Percentiles rank a stretch among this genome's conserved stretches.
Evolutionary conservation across 1,140 invertebrate genomes (phyloP).

Genomic region (Apis laboriosa): DNA sequence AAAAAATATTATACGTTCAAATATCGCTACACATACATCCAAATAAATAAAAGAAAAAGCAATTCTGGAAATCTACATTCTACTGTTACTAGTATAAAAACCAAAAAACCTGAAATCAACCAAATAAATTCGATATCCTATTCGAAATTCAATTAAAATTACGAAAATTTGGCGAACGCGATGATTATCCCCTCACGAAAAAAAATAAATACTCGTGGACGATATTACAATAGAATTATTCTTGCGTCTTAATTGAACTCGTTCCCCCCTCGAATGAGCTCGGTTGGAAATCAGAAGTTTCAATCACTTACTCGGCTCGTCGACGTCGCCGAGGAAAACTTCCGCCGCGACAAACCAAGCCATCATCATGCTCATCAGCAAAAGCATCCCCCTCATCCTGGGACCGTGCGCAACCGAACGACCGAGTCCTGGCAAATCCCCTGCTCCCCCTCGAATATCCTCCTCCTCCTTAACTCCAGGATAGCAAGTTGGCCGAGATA

Average conservation of each 20-base stretch:
- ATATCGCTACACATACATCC: no score
- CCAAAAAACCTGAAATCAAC: no score
- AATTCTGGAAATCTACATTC: no score
- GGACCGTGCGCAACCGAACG: constrained; percentile 22
- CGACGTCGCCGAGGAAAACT: constrained; percentile 63
- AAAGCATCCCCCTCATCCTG: constrained; percentile 63
- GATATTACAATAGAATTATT: not conserved
- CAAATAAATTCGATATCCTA: no score
- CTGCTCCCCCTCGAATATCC: constrained; percentile 12
- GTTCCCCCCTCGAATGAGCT: not conserved
- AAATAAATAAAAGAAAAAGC: no score
- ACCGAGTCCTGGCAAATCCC: constrained; percentile 19
- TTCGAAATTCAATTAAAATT: no score
- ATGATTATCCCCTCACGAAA: no score
- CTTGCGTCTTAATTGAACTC: not conserved
- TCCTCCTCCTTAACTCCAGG: constrained; percentile 34
- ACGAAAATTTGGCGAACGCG: no score
- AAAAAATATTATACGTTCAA: no score
- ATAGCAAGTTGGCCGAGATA: constrained; percentile 34
- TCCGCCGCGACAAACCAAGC: constrained; percentile 65
- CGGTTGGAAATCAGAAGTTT: constrained; percentile 37
- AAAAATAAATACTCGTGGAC: no score
- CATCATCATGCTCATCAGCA: constrained; percentile 67
- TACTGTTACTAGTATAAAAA: no score
- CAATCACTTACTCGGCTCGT: constrained; percentile 72